Evolutionary conservation across 2,888 invertebrate species (phyloP).

Genomic region (Drosophila neonasuta): DNA sequence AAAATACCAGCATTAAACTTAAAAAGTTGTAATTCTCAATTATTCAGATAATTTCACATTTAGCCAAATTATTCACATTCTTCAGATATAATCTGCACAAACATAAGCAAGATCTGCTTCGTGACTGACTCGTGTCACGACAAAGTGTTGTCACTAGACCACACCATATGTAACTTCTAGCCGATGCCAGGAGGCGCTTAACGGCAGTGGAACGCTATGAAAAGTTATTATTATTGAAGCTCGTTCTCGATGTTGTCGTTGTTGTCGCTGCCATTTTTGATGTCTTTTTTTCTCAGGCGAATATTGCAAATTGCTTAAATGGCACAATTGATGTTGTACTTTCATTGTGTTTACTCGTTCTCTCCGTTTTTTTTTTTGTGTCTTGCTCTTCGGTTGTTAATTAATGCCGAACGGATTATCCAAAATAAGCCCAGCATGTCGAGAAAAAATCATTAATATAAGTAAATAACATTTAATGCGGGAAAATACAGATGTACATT

Average conservation of each 20-base stretch:
- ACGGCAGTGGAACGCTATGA: slow-evolving; percentile 52
- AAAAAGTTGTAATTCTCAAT: no score
- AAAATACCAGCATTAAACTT: no score
- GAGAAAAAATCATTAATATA: slow-evolving; percentile 36
- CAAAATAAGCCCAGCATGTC: slow-evolving; percentile 7
- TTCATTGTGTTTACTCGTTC: slow-evolving; percentile 7
- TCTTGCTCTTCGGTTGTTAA: slow-evolving; percentile 7
- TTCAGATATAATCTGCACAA: no score
- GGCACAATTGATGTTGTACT: slow-evolving; percentile 44
- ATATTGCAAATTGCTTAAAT: slow-evolving; percentile 65
- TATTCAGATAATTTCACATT: no score
- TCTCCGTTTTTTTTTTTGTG: background rate
- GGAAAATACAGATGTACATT: slow-evolving; percentile 3
- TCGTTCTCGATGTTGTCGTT: slow-evolving; percentile 27
- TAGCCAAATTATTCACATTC: no score
- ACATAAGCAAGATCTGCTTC: background rate
- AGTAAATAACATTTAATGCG: slow-evolving; percentile 34
- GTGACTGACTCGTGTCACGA: slow-evolving; percentile 1
- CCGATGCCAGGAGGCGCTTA: slow-evolving; percentile 36
- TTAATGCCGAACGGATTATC: slow-evolving; percentile 35
- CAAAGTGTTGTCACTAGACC: background rate
- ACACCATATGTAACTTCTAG: slow-evolving; percentile 17
- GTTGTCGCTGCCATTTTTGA: slow-evolving; percentile 29
- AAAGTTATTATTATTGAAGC: slow-evolving; percentile 67
- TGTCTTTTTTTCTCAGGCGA: slow-evolving; percentile 13